Evolutionary conservation across 2,797 vertebrate species (phyloP), one percentile per base, ranked within the genome.

Genomic region (Atherinosoma microstoma): DNA sequence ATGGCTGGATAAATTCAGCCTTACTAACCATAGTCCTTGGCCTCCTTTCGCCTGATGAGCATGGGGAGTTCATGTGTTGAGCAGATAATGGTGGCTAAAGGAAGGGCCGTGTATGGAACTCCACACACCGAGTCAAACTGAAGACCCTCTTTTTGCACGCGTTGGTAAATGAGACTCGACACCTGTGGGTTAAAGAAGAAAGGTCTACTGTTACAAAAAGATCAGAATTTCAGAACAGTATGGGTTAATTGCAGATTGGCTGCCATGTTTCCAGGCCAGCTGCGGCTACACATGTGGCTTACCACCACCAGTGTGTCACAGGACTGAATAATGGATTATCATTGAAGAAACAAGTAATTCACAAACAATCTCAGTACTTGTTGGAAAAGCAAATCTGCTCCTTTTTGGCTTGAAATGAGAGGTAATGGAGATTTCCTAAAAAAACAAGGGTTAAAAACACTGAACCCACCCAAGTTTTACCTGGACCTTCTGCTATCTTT

Each of bases 51-150:
- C 76, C 96, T 93, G 87, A 99, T 95, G 5, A 99, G 96, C 97
- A 99, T 97, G 0, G 97, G 97, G 2, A 98, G 79, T 12, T 93
- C 85, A 0, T 96, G 78, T 1, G 57, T 91, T 0, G 94, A 92
- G 83, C 96, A 96, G 79, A 99, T 95, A 13, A 99, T 91, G 0
- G 97, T 96, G 73, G 97, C 97, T 76, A 99, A 9, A 0, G 98
- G 98, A 78, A 98, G 92, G 0, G 97, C 98, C 0, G 98, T 99
- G 84, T 99, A 99, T 0, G 97, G 98, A 0, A 98, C 98, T 0
- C 98, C 97, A 42, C 98, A 99, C 54, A 98, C 91, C 0, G 68
- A 92, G 64, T 96, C 87, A 58, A 95, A 98, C 64, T 75, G 51
- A 0, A 97, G 61, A 0, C 84, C 87, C 0, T 94, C 94, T n/a